Percentiles rank a stretch among this genome's conserved stretches.
phyloP scores from a whole-genome alignment of 2,797 vertebrate genomes.

The Bovichtus variegatus region DNA sequence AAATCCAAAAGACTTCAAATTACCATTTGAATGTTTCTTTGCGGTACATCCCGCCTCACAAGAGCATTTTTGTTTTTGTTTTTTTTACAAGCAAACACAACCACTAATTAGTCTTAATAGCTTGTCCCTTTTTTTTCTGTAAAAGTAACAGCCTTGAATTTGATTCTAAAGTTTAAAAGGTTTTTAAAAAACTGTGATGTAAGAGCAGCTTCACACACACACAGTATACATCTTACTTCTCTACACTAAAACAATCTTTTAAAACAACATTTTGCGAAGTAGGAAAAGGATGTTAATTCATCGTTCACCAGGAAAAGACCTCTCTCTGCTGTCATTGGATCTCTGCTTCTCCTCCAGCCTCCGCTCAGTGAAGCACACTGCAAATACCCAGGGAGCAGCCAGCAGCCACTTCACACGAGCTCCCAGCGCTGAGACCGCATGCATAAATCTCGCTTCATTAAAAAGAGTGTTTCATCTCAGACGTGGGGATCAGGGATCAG shows the following conservation, averaged over 20 bases:
- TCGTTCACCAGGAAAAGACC: slow-evolving; percentile 25
- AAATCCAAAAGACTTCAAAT: slow-evolving; percentile 46
- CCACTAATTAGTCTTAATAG: not conserved
- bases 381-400: slow-evolving; percentile 63
- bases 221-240: not conserved
- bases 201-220: not conserved
- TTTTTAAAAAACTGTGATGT: not conserved
- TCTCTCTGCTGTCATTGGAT: slow-evolving; percentile 41
- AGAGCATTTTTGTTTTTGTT: slow-evolving; percentile 18
- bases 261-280: slow-evolving; percentile 4
- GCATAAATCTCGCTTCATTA: slow-evolving; percentile 73
- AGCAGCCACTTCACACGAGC: slow-evolving; percentile 67
- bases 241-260: not conserved
- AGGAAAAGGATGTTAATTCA: slow-evolving; percentile 31
- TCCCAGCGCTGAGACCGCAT: slow-evolving; percentile 44
- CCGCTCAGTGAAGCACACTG: slow-evolving; percentile 44
- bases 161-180: not conserved
- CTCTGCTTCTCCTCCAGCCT: slow-evolving; percentile 43
- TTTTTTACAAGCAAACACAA: slow-evolving; percentile 18
- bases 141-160: slow-evolving; percentile 17
- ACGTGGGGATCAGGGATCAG: slow-evolving; percentile 53
- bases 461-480: slow-evolving; percentile 69
- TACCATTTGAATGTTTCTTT: slow-evolving; percentile 50
- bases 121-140: not conserved
- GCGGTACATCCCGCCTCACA: slow-evolving; percentile 7